Evolutionary conservation across 2,888 invertebrate genomes (phyloP), one percentile per base, ranked within the genome.

Genomic region (Drosophila multiciliata): DNA sequence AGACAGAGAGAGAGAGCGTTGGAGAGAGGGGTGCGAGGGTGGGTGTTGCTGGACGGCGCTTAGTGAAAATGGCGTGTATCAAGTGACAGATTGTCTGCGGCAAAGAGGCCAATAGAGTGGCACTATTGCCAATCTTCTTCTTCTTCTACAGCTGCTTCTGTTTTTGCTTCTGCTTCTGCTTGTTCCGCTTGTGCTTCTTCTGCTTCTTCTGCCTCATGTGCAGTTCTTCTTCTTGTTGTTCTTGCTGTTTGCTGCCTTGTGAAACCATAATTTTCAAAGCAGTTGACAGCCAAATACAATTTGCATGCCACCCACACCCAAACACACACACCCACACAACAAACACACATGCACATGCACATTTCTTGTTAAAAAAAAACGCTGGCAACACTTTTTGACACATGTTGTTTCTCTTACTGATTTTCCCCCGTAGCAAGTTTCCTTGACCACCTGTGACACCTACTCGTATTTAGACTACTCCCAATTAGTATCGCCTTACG

Each of bases 51-150:
- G 67, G 32, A 42, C 67, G 80, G 78, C 66, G 89, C 81, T 80
- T 77, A 80, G 73, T 53, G 84, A 86, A 76, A 77, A 73, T 74
- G 68, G 73, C 75, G 75, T 72, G 85, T 85, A 85, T 85, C 87
- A 73, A 77, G 87, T 85, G 85, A 85, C 85, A 85, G 85, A 85
- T 85, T 85, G 85, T 85, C 85, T 85, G 85, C 87, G 75, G 73
- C 85, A 85, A 85, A 83, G 87, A 85, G 85, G 85, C 80, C 85
- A 83, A 66, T 63, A 63, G 60, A 38, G 42, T 26, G 33, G 32
- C 20, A 26, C 35, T 17, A 11, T 12, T 35, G 35, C 35, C 35
- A 9, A 35, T 35, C 45, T 73, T 40, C 20, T 48, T 58, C n/a
- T 33, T 64, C 26, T 55, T 36, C 48, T 38, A 20, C 58, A 58